phyloP scores from a whole-genome alignment of 92 coral and sea anemone species.

The Zoanthus gigantus region DNA sequence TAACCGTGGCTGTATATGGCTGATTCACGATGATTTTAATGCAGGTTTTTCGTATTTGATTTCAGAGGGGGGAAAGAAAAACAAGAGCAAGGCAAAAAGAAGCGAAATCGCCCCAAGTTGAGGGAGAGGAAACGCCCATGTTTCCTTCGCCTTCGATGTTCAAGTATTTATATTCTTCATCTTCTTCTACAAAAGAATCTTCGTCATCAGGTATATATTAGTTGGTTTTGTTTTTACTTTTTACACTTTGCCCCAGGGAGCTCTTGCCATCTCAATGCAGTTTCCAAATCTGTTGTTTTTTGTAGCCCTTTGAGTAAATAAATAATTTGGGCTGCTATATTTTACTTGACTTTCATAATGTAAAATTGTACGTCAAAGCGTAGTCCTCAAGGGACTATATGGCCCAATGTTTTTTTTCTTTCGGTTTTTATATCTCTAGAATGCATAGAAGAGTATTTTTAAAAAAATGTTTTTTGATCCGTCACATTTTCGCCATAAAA shows the following conservation, averaged over 20 bases:
- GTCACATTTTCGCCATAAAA: too few relatives aligned
- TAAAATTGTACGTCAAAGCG: too few relatives aligned
- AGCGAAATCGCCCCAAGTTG: conserved; percentile 1
- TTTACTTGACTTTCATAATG: too few relatives aligned
- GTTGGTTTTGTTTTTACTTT: background rate
- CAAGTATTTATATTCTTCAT: conserved; percentile 29
- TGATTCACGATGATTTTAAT: background rate
- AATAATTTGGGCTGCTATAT: too few relatives aligned
- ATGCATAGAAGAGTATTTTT: too few relatives aligned
- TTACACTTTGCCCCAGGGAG: background rate
- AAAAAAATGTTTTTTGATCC: too few relatives aligned
- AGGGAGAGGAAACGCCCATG: conserved; percentile 13
- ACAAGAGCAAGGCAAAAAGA: background rate
- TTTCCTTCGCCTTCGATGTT: conserved; percentile 46
- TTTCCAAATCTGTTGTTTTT: background rate
- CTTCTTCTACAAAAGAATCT: background rate
- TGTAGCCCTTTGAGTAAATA: too few relatives aligned
- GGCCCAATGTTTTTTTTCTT: too few relatives aligned
- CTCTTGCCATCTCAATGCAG: background rate
- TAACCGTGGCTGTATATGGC: background rate
- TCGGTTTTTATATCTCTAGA: too few relatives aligned
- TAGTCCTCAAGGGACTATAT: too few relatives aligned
- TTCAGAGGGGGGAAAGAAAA: conserved; percentile 19
- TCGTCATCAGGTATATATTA: background rate
- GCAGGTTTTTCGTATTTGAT: background rate